Evolutionary conservation across 2,888 invertebrate species (phyloP).

Genomic region (Apamea monoglypha): DNA sequence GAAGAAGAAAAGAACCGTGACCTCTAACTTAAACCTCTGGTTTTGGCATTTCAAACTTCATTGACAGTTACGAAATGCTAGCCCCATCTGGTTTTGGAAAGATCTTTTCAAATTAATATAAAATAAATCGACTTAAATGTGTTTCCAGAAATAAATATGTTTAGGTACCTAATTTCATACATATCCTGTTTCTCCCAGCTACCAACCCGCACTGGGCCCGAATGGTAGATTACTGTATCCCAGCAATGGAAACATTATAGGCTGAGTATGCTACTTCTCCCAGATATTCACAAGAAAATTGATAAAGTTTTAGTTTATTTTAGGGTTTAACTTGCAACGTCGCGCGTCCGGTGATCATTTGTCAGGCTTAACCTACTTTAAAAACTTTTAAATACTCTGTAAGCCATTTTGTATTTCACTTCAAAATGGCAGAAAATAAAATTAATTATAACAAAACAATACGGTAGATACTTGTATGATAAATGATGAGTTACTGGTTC

Average conservation of each 20-base stretch:
- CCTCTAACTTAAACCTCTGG: too few species aligned
- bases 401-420: conserved; percentile 16
- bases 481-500: neutral
- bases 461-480: neutral
- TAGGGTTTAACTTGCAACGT: neutral
- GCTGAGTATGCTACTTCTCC: neutral
- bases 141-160: neutral
- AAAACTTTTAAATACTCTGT: conserved; percentile 6
- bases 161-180: neutral
- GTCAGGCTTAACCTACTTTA: conserved; percentile 19
- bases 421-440: conserved; percentile 14
- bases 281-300: neutral
- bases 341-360: conserved; percentile 17
- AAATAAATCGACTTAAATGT: neutral
- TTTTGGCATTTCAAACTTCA: neutral
- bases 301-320: neutral
- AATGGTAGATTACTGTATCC: too few species aligned
- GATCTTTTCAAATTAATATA: neutral
- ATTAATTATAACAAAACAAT: conserved; percentile 3
- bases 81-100: neutral
- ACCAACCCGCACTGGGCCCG: too few species aligned
- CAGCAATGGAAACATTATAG: too few species aligned
- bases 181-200: neutral
- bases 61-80: neutral
- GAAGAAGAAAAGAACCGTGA: too few species aligned